phyloP scores from a whole-genome alignment of 2,797 vertebrate genomes.

The Florisuga fusca region DNA sequence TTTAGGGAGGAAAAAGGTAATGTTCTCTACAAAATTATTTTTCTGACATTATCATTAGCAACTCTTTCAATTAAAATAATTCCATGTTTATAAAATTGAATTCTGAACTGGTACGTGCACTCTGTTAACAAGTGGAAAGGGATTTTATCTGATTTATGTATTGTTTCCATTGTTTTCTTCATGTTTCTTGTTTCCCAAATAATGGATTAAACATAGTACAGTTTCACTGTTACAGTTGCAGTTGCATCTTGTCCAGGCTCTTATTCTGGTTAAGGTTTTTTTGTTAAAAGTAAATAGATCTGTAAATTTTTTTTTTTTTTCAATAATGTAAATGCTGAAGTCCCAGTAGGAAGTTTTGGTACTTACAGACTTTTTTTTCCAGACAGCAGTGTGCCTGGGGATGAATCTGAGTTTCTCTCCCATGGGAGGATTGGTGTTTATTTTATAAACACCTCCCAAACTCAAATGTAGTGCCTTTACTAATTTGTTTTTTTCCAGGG shows the following conservation, averaged over 20 bases:
- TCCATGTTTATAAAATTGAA: not conserved
- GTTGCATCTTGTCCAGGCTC: not conserved
- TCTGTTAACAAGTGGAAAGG: not conserved
- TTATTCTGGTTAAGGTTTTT: not conserved
- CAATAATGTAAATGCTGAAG: not conserved
- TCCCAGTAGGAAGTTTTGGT: slow-evolving; percentile 57
- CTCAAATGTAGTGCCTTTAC: not conserved
- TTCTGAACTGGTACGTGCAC: not conserved
- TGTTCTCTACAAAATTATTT: not conserved
- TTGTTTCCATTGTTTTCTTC: slow-evolving; percentile 1
- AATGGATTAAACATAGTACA: not conserved
- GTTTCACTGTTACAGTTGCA: not conserved
- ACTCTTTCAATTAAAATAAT: not conserved
- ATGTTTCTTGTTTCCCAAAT: not conserved
- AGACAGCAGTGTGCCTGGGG: slow-evolving; percentile 50
- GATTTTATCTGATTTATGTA: not conserved
- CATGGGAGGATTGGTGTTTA: slow-evolving; percentile 25
- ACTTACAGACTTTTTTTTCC: slow-evolving; percentile 39
- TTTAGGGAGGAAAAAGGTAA: not conserved
- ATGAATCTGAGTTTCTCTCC: slow-evolving; percentile 29
- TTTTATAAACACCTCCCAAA: slow-evolving; percentile 52
- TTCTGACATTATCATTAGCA: not conserved
- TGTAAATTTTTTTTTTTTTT: not conserved
- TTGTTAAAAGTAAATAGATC: not conserved
- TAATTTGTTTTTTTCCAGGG: not conserved